These are phyloP conservation scores for Caerostris darwini DNA, from an alignment of 1,140 invertebrate genomes.

Conservation along the genomic window DNA sequence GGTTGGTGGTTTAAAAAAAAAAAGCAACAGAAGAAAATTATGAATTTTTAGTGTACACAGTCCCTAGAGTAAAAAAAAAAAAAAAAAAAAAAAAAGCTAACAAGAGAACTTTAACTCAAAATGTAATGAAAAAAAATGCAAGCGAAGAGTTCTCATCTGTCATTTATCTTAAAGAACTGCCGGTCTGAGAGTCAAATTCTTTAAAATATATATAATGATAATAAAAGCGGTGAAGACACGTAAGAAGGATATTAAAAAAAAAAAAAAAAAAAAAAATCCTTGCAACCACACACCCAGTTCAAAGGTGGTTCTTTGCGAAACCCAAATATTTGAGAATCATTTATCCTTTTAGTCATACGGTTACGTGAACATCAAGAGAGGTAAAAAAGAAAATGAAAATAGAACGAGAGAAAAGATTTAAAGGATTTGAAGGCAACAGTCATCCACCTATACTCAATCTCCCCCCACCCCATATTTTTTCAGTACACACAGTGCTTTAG, in stretches of 20 bases:
- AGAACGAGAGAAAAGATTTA: neutral
- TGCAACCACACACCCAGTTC: neutral
- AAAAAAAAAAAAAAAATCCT: neutral
- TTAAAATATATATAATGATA: neutral
- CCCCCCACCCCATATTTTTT: neutral
- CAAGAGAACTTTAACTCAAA: neutral
- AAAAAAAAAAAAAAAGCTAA: neutral
- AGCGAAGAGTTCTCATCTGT: neutral
- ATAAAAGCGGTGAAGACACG: neutral
- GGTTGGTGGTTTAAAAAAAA: no score
- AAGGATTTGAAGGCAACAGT: neutral
- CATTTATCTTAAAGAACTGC: constrained; percentile 13
- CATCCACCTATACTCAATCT: neutral
- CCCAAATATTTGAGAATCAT: neutral
- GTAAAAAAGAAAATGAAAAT: neutral
- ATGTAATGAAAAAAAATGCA: neutral
- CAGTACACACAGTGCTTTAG: neutral
- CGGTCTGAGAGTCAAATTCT: neutral
- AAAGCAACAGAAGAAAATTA: neutral
- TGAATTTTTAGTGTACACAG: neutral
- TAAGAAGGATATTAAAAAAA: neutral
- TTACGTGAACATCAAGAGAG: neutral
- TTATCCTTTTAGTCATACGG: neutral
- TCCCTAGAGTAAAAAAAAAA: neutral
- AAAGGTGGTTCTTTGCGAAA: neutral